Evolutionary conservation across 2,888 invertebrate genomes (phyloP).

Genomic region (Sarcophaga caerulescens): DNA sequence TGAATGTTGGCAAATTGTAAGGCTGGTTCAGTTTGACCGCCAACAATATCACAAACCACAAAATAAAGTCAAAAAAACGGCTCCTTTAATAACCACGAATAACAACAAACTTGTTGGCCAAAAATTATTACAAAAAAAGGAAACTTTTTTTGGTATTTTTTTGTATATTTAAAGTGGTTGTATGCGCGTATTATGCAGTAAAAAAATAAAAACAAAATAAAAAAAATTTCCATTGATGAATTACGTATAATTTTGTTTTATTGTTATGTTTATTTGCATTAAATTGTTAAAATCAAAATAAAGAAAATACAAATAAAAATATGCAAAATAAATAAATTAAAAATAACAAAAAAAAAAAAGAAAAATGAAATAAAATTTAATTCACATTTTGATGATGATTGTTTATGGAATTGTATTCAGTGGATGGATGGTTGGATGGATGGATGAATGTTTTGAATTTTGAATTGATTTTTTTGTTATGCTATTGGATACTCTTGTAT

Average conservation of each 20-base stretch:
- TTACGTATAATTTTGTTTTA: conserved; percentile 43
- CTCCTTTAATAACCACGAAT: neutral
- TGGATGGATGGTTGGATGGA: neutral
- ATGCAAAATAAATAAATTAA: neutral
- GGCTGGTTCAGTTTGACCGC: neutral
- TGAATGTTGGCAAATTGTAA: conserved; percentile 7
- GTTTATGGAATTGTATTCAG: neutral
- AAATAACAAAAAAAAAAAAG: too few relatives aligned
- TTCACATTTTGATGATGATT: neutral
- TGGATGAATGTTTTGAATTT: neutral
- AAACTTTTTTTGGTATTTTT: neutral
- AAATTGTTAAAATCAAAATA: conserved; percentile 46
- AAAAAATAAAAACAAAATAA: conserved; percentile 12
- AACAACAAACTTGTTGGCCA: neutral
- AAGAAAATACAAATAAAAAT: conserved; percentile 21
- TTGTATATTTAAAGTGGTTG: too few relatives aligned
- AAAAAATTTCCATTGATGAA: conserved; percentile 58
- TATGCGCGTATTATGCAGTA: too few relatives aligned
- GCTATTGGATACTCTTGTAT: too few relatives aligned
- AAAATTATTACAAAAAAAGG: neutral
- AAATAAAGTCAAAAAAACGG: too few relatives aligned
- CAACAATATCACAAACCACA: neutral
- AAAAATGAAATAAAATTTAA: neutral
- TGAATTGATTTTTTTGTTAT: neutral
- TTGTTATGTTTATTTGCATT: conserved; percentile 48